These are phyloP conservation scores for Keiferia lycopersicella DNA, from an alignment of 2,888 invertebrate species.

Conservation along the genomic window DNA sequence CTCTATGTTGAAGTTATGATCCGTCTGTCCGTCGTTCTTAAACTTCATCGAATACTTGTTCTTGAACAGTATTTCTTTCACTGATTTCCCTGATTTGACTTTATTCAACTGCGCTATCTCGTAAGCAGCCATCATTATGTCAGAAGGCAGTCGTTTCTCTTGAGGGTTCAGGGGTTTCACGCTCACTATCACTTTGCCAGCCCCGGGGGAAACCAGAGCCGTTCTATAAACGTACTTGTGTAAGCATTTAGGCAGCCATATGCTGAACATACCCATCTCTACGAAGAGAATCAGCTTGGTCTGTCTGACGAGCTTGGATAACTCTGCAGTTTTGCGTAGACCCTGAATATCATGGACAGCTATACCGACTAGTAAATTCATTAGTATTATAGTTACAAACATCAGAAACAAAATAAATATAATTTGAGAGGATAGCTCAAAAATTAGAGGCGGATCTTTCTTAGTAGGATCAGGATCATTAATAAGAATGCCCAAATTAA, in stretches of 20 bases:
- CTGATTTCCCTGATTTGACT: conserved; percentile 83
- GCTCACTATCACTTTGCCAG: conserved; percentile 89
- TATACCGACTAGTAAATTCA: conserved; percentile 93
- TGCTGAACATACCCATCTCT: conserved; percentile 90
- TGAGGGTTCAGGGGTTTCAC: conserved; percentile 91
- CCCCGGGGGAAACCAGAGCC: conserved; percentile 89
- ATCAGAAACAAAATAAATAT: conserved; percentile 90
- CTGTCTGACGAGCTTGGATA: conserved; percentile 91
- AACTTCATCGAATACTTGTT: conserved; percentile 83
- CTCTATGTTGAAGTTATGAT: conserved; percentile 79
- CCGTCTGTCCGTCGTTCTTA: conserved; percentile 79
- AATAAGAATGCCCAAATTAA: conserved; percentile 88
- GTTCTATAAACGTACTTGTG: conserved; percentile 89
- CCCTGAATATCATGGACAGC: conserved; percentile 94
- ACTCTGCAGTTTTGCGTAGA: conserved; percentile 90
- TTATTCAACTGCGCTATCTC: conserved; percentile 89
- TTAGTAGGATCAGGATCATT: conserved; percentile 82
- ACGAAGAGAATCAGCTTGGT: conserved; percentile 92
- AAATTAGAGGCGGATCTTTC: conserved; percentile 85
- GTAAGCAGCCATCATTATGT: conserved; percentile 89
- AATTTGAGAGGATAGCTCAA: conserved; percentile 90
- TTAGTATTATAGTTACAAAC: conserved; percentile 92
- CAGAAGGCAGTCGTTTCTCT: conserved; percentile 89
- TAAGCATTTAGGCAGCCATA: conserved; percentile 87
- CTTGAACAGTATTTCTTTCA: conserved; percentile 81